Conservation (phyloP, 1,140 invertebrate genomes). For the Panagrolaimus sp. region DNA sequence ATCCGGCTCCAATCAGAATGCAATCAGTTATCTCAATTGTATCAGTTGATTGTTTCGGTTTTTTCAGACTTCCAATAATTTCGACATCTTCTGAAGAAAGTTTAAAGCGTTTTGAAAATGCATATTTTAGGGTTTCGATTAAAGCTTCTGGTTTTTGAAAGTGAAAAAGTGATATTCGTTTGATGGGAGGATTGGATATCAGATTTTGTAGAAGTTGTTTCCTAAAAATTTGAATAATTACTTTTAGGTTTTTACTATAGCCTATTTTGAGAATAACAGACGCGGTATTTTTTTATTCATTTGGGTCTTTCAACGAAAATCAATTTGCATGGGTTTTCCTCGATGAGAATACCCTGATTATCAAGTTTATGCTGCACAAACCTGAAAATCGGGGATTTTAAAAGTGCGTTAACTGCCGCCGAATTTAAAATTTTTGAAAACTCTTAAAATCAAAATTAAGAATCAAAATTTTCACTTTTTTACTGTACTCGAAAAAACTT, state of each 20-base stretch:
- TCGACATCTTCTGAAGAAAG: conserved; percentile 22
- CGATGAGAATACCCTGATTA: too few species aligned
- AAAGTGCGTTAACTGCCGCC: too few species aligned
- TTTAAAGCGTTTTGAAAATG: conserved; percentile 19
- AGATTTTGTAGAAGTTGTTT: conserved; percentile 22
- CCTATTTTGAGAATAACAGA: too few species aligned
- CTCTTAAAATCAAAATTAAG: too few species aligned
- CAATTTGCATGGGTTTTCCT: too few species aligned
- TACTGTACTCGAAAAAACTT: too few species aligned
- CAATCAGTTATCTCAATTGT: not conserved
- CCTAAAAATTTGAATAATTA: conserved; percentile 21
- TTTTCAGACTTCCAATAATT: not conserved
- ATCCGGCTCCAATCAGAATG: conserved; percentile 13
- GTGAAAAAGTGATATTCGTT: conserved; percentile 17
- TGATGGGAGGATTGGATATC: conserved; percentile 1
- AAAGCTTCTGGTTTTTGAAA: conserved; percentile 23
- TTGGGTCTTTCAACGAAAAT: too few species aligned
- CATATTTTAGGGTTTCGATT: conserved; percentile 19
- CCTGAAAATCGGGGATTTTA: too few species aligned
- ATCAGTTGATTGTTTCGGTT: not conserved
- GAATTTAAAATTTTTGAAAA: not conserved
- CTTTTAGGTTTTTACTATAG: too few species aligned
- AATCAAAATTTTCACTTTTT: too few species aligned
- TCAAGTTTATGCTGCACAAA: too few species aligned
- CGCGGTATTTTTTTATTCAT: too few species aligned